phyloP scores from a whole-genome alignment of 35 echinoderm and acorn worm genomes.

The Eucidaris tribuloides region DNA sequence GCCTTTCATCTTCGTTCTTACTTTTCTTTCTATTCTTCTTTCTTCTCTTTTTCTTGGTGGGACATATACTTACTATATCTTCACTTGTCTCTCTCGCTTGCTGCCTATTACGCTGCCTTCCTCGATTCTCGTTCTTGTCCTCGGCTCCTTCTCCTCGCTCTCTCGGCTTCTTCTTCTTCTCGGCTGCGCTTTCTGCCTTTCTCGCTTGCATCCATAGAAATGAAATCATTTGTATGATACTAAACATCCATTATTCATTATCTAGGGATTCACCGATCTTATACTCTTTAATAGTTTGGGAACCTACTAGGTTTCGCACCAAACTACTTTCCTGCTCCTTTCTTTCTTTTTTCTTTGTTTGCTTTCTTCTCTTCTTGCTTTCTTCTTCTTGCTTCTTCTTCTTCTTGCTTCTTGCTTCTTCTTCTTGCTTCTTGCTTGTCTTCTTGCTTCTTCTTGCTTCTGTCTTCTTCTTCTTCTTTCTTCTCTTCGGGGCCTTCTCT shows the following conservation, averaged over 20 bases:
- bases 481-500: too few species aligned
- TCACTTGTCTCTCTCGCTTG: neutral
- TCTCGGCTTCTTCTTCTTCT: neutral
- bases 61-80: too few species aligned
- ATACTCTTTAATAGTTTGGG: too few species aligned
- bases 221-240: too few species aligned
- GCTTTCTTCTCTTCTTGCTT: neutral
- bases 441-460: neutral
- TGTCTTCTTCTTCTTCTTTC: neutral
- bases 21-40: neutral
- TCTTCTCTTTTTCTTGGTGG: neutral
- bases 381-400: neutral
- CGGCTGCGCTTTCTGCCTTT: neutral
- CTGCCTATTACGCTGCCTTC: neutral
- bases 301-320: too few species aligned
- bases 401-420: neutral
- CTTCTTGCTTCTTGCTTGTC: neutral
- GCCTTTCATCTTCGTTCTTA: too few species aligned
- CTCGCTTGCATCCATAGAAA: neutral
- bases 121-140: neutral
- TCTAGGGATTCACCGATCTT: too few species aligned
- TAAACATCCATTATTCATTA: too few species aligned
- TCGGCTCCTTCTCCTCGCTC: neutral
- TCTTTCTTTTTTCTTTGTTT: neutral
- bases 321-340: neutral